Evolutionary conservation across 2,113 vertebrate species (phyloP), one percentile per base, ranked within the genome.

Genomic region (Gila orcuttii): DNA sequence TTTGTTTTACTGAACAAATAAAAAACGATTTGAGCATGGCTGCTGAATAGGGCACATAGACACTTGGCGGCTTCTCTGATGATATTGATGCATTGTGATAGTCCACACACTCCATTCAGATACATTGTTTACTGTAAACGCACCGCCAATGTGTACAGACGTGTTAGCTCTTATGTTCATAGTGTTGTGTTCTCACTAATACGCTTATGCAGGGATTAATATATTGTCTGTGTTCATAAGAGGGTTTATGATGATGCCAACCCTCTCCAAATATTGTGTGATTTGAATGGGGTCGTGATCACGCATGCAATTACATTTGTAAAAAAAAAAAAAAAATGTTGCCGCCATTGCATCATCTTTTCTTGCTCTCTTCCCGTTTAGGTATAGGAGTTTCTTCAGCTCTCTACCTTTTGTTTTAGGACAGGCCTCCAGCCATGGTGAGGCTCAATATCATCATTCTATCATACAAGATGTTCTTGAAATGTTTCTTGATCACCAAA

Each of bases 381-480:
- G 68, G 31, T 33, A 66, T 23, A 42, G 66, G 52, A 52, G 62
- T 76, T 52, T 76, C 74, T 31, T 11, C 59, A 82, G 47, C 23
- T 10, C 10, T 23, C 21, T 33, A 62, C 25, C 50, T 42, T 75
- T 59, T 50, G 55, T 57, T 45, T 82, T 45, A 86, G 17, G 87
- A 85, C 88, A 83, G 83, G 79, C 86, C 78, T 87, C 73, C 79
- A 85, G 88, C 73, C 79, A 89, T 89, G 88, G 88, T 89, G 68
- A 89, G 88, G 69, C 77, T 42, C 28, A 55, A 4, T 83, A 7
- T 15, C 68, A 60, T 71, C 9, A 8, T 33, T 71, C 31, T 64
- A n/a, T 39, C 13, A 55, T 10, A 31, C 33, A 79, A 17, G 73
- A 47, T 47, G 23, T 23, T 57, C 55, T 9, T 57, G 19, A 57